Evolutionary conservation across 2,888 invertebrate genomes (phyloP), one percentile per base, ranked within the genome.

Genomic region (Selenia dentaria): DNA sequence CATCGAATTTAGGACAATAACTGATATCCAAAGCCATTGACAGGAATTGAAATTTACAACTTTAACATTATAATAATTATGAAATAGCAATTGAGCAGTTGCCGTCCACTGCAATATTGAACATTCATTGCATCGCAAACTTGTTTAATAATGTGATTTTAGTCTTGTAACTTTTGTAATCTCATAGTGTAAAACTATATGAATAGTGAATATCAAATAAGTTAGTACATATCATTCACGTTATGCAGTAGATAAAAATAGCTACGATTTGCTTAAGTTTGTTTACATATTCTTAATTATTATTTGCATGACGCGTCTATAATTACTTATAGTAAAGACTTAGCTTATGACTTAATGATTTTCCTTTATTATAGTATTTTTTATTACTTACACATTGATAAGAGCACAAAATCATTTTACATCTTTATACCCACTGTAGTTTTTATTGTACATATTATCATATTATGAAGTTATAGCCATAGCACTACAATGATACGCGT

Each of bases 361-460:
- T 22, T 22, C 8, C 8, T 8, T 22, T 22, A 22, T 2, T 8
- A 29, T n/a, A n/a, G n/a, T n/a, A n/a, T n/a, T 13, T 38, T 29
- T 18, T 6, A 28, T 38, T 38, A 34, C 25, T 29, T 22, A 39
- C 20, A 39, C 14, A 22, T 22, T 22, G 18, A 18, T 8, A 22
- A 22, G 29, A 3, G 26, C 31, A 36, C 41, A 38, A 37, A 37
- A 48, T 65, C 54, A 62, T 70, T 66, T 22, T 67, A 66, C 74
- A 70, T 75, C 70, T 68, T 75, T 67, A 68, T 72, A 70, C 54
- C 51, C 64, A 64, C 62, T 50, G 57, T 74, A 73, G 67, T 61
- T 67, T 57, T 58, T 64, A 68, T 54, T 80, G 74, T 79, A 76
- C 64, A 79, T 74, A 76, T 62, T n/a, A n/a, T 66, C 47, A 49